Evolutionary conservation across 2,113 vertebrate genomes (phyloP), one percentile per base, ranked within the genome.

Genomic region (Alligator mississippiensis): DNA sequence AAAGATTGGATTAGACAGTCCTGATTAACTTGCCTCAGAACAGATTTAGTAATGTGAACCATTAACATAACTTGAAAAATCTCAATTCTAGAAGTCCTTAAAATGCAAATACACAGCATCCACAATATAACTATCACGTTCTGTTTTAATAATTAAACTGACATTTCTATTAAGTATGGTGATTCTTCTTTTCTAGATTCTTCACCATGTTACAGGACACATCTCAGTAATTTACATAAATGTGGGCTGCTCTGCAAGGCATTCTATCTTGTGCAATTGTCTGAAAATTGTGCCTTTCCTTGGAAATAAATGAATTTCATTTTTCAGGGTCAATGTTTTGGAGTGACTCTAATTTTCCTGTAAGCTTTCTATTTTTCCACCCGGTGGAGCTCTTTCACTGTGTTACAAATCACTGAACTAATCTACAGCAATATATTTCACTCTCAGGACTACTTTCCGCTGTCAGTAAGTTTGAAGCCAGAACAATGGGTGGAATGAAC

Each of bases 301-400:
- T 38, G 12, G 59, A 59, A 66, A 22, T 54, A 15, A 72, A 55
- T 30, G n/a, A 22, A 59, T 74, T 59, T 21, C 25, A 21, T 4
- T 30, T 4, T 75, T 86, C 21, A 28, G 6, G 6, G 59, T 76
- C 2, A 77, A 18, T 74, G 81, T 60, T 88, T 10, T 60, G 13
- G 38, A 38, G 19, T 19, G 61, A 77, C 38, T 17, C 8, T 61
- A 78, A 60, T 34, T 86, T 7, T 63, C 3, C 6, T 92, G 92
- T 66, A 93, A 72, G 2, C 0, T 76, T 82, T 4, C 28, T 16
- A 57, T 66, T 85, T 6, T 60, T 57, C 95, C 97, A 96, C 92
- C 77, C 96, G 97, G 93, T 97, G 96, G 96, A 54, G 94, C 89
- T 75, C 84, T 79, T 47, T 62, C 38, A 68, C 82, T 84, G 4